Base-by-base conservation (phyloP, 2,797 vertebrate species). In the Dromococcyx pavoninus region DNA sequence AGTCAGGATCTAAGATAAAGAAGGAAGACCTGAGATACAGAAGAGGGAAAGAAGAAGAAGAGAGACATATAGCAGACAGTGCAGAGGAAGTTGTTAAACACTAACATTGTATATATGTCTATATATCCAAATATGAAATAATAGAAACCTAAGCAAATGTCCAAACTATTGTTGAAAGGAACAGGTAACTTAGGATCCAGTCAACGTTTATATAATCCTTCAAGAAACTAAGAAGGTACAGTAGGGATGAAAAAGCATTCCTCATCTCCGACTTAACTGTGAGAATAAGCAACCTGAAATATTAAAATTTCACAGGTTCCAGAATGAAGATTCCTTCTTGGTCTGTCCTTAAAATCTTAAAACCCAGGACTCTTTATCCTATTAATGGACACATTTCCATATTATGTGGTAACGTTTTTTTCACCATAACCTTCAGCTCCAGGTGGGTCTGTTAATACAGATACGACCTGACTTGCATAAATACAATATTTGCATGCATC, bases 1-100 rank as follows among this genome's bases (percentile, higher is more conserved):
- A 97, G 78, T 73, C 61, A 94, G 86, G 89, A 93, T 85, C 84
- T 37, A 51, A 97, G 88, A 96, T 91, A 97, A 95, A 94, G 86
- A 97, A 93, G 27, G 60, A 91, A 94, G 87, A 89, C 43, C 92
- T 90, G 87, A 97, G 90, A 91, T 21, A 97, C 53, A 96, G 89
- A 95, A 95, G 74, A 93, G 22, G 56, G 39, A 89, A 93, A 87
- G 76, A 83, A n/a, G 76, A 83, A n/a, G 60, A 79, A 89, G 76
- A 79, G 15, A 86, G 70, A 96, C 61, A 97, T 4, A 93, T 11
- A 93, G 77, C 5, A 85, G 64, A 94, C 37, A 92, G 88, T 4
- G 53, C 37, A 91, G 74, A 88, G 25, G 54, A 93, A 85, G 53
- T 27, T 84, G 88, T 88, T 23, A 69, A 93, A 79, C 14, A 67